phyloP scores from a whole-genome alignment of 2,797 vertebrate genomes.

The Podarcis siculus region DNA sequence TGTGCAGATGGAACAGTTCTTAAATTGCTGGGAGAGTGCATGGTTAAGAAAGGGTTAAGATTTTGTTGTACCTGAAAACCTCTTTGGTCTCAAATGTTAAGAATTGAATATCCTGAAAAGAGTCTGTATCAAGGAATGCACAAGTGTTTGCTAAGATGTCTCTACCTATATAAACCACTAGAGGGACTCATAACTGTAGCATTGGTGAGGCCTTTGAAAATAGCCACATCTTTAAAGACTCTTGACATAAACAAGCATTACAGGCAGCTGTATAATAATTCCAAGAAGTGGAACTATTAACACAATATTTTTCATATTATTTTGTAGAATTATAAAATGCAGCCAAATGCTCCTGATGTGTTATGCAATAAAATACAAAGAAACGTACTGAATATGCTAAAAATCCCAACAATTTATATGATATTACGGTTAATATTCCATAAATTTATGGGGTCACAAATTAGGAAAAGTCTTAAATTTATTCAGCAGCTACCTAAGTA shows the following conservation, averaged over 20 bases:
- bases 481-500: too few relatives aligned
- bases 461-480: too few relatives aligned
- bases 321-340: too few relatives aligned
- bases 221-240: background rate
- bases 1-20: too few relatives aligned
- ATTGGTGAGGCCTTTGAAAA: background rate
- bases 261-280: background rate
- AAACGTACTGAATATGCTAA: too few relatives aligned
- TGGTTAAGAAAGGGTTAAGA: too few relatives aligned
- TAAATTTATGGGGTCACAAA: too few relatives aligned
- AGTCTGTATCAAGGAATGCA: background rate
- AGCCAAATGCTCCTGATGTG: too few relatives aligned
- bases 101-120: background rate
- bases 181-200: constrained; percentile 59
- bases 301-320: background rate
- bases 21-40: too few relatives aligned
- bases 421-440: too few relatives aligned
- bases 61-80: background rate
- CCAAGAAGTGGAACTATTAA: background rate
- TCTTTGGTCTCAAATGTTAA: background rate
- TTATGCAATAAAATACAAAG: too few relatives aligned
- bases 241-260: background rate
- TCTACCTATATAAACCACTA: constrained; percentile 55
- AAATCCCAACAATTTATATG: too few relatives aligned
- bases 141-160: background rate